Evolutionary conservation across 2,888 invertebrate genomes (phyloP).

Genomic region (Amaurobius ferox): DNA sequence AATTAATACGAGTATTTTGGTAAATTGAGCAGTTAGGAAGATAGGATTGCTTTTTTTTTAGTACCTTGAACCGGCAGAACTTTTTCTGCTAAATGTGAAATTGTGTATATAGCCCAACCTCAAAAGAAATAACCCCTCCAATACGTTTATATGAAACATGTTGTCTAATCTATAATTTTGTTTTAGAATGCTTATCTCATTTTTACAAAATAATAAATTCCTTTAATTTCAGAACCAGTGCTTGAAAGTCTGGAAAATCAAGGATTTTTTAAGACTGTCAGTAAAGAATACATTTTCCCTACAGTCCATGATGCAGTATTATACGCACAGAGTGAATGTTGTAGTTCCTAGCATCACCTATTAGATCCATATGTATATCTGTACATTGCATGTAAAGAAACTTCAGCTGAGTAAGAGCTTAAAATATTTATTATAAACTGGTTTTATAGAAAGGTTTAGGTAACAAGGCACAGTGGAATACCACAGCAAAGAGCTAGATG

Average conservation of each 20-base stretch:
- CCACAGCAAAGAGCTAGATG: no score
- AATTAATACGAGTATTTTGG: no score
- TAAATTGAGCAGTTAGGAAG: no score
- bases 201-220: neutral
- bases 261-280: conserved; percentile 61
- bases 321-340: conserved; percentile 59
- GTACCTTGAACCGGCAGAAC: no score
- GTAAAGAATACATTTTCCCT: conserved; percentile 64
- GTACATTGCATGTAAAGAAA: neutral
- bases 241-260: conserved; percentile 61
- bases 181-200: no score
- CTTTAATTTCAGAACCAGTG: conserved; percentile 54
- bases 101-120: no score
- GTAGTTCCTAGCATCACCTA: conserved; percentile 51
- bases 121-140: no score
- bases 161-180: no score
- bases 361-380: neutral
- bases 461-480: neutral
- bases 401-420: neutral
- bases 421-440: neutral
- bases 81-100: neutral
- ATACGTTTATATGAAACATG: no score
- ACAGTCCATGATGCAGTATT: conserved; percentile 73
- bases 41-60: no score
- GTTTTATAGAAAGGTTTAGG: neutral